Conservation (phyloP, 2,113 vertebrate species). For the Xenopus tropicalis region DNA sequence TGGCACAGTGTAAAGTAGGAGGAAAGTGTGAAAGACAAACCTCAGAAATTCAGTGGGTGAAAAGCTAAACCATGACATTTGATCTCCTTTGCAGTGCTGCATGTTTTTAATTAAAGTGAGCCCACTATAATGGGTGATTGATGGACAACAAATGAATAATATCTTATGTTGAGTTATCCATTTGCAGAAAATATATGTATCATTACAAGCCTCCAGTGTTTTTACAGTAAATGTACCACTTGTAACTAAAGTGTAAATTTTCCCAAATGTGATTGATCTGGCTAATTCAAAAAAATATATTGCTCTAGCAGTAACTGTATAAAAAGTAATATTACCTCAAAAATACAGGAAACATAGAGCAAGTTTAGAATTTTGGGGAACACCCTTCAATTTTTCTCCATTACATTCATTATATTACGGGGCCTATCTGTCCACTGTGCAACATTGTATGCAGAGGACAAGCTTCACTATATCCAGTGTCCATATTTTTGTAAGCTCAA, state of each 20-base stretch:
- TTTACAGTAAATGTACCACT: not conserved
- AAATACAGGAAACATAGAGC: not conserved
- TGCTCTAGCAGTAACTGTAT: not conserved
- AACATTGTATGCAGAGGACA: too few relatives aligned
- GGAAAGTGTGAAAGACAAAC: slow-evolving; percentile 37
- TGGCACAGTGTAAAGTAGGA: slow-evolving; percentile 13
- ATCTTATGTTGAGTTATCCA: not conserved
- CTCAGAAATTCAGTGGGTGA: slow-evolving; percentile 7
- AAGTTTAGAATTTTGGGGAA: too few relatives aligned
- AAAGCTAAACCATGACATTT: slow-evolving; percentile 9
- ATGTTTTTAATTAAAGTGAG: not conserved
- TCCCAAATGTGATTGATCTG: not conserved
- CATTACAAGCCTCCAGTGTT: not conserved
- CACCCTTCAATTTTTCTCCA: too few relatives aligned
- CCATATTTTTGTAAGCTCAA: too few relatives aligned
- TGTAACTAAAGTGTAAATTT: not conserved
- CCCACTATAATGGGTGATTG: not conserved
- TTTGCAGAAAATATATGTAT: not conserved
- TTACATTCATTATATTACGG: too few relatives aligned
- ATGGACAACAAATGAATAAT: not conserved
- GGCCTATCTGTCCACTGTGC: too few relatives aligned
- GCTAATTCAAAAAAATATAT: too few relatives aligned
- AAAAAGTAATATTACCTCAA: not conserved
- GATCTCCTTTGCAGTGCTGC: not conserved
- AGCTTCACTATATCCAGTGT: too few relatives aligned